Base-by-base conservation (phyloP, 2,888 invertebrate genomes). In the Cheiracanthium punctorium region DNA sequence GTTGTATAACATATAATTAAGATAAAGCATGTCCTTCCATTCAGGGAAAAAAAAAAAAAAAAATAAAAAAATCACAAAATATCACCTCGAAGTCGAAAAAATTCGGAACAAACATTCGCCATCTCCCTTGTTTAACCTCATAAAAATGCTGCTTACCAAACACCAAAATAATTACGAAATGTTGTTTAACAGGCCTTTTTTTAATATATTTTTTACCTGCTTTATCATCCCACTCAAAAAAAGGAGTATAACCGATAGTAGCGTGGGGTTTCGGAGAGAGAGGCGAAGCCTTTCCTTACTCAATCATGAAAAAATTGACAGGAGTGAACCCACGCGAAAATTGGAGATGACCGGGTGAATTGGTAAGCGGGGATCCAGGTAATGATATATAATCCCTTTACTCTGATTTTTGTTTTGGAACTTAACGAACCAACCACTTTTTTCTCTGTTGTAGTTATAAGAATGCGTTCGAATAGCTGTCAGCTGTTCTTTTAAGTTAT, bases 281-380 rank as follows among this genome's bases (percentile, higher is more conserved):
- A 75, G 58, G 58, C 58, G 37, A 84, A 84, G 58, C 84, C 84
- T 84, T 79, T 84, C 73, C 72, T 84, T 84, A 84, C 74, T 79
- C 84, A 84, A 84, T 84, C 82, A 37, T 48, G 76, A 70, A 72
- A 77, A n/a, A 72, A 82, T 82, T 75, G 82, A 76, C 82, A 64
- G 58, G 41, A n/a, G n/a, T 52, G 28, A 67, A 48, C 77, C 82
- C 52, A 82, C 82, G 41, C 76, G 32, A 37, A 32, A 24, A 24
- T n/a, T 17, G 24, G 1, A 58, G 58, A 58, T 58, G 24, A 58
- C 58, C 24, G 58, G 82, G 70, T 52, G 52, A 72, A 72, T 41
- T 4, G 71, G 10, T 14, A 28, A 28, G 41, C 30, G 20, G 71
- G 71, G 33, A 29, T 32, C 5, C 1, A 10, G 43, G 43, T 2